These are phyloP conservation scores for Drosophila paranaensis DNA, from an alignment of 2,888 invertebrate genomes.

Conservation along the genomic window DNA sequence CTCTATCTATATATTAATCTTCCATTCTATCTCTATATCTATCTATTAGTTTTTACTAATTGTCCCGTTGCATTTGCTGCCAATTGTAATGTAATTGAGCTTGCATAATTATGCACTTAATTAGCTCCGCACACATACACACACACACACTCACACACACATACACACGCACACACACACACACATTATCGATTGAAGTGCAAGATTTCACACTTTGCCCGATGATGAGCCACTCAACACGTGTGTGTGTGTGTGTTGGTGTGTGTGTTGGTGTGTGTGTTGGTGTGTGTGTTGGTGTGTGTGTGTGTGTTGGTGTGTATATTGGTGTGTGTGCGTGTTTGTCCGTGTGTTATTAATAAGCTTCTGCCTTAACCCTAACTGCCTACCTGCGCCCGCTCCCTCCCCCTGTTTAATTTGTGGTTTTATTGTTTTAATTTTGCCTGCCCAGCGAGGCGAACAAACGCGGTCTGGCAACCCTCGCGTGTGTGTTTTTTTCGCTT, in stretches of 20 bases:
- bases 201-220: slow-evolving; percentile 62
- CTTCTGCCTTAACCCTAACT: slow-evolving; percentile 31
- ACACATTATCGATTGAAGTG: slow-evolving; percentile 38
- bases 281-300: slow-evolving; percentile 19
- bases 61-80: slow-evolving; percentile 3
- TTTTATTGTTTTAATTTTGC: slow-evolving; percentile 74
- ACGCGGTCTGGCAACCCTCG: slow-evolving; percentile 49
- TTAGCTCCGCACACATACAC: slow-evolving; percentile 50
- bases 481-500: no score
- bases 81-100: slow-evolving; percentile 33
- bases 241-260: slow-evolving; percentile 3
- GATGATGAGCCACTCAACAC: slow-evolving; percentile 40
- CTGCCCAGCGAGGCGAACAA: slow-evolving; percentile 64
- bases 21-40: no score
- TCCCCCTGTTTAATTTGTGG: slow-evolving; percentile 63
- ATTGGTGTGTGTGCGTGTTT: slow-evolving; percentile 21
- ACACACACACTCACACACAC: slow-evolving; percentile 21
- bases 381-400: neutral
- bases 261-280: neutral
- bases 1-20: no score
- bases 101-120: slow-evolving; percentile 61
- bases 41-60: neutral
- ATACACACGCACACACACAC: slow-evolving; percentile 7
- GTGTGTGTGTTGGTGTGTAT: neutral
- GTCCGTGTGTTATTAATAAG: slow-evolving; percentile 72